A percentile compares a stretch with the other conserved stretches of the same genome.
Conservation (phyloP, 2,797 vertebrate species). For the Balearica regulorum region DNA sequence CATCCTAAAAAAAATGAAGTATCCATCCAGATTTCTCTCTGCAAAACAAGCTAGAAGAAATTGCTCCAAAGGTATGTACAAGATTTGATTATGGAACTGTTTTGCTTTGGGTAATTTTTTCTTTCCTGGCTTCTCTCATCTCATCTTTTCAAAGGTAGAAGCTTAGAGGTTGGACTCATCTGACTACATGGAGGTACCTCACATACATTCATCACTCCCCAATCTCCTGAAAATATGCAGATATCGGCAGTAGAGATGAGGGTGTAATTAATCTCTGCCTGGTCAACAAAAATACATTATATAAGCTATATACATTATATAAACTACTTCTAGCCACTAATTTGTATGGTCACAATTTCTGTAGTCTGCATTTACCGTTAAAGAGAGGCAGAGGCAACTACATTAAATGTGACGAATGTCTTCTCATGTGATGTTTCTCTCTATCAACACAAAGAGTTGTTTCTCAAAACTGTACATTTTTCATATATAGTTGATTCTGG, state of each 20-base stretch:
- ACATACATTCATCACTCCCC: not conserved
- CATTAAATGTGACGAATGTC: too few species aligned
- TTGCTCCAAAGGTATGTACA: not conserved
- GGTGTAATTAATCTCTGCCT: not conserved
- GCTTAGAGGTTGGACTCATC: not conserved
- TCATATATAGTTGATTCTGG: too few species aligned
- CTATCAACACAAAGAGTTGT: too few species aligned
- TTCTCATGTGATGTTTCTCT: too few species aligned
- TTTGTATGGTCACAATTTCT: too few species aligned
- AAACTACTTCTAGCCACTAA: too few species aligned
- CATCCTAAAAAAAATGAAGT: not conserved
- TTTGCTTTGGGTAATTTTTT: not conserved
- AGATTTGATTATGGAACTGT: not conserved
- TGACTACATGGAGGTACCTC: not conserved
- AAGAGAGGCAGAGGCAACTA: too few species aligned
- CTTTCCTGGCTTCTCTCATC: not conserved
- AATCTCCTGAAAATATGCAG: not conserved
- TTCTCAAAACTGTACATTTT: too few species aligned
- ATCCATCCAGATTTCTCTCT: not conserved
- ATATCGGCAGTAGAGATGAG: not conserved
- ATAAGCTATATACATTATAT: too few species aligned
- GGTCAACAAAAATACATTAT: too few species aligned
- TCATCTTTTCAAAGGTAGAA: not conserved
- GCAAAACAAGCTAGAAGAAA: not conserved
- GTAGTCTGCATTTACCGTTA: too few species aligned